Evolutionary conservation across 2,888 invertebrate species (phyloP), one percentile per base, ranked within the genome.

Genomic region (Rhagonycha lutea): DNA sequence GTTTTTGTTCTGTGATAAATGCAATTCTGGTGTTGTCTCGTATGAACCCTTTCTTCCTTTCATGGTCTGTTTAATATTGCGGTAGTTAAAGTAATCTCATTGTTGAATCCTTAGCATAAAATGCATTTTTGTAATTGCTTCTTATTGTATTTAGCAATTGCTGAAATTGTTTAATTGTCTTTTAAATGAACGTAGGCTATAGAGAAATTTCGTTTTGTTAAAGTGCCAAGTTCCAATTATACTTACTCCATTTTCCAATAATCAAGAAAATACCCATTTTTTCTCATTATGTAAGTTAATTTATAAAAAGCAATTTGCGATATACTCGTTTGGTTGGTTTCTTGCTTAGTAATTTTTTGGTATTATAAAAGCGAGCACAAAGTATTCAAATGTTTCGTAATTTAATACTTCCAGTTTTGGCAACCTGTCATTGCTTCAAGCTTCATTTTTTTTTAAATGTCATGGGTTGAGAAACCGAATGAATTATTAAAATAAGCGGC

Each of bases 391-490:
- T 60, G n/a, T 69, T 69, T 60, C 47, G 18, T 72, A 74, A 73
- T 73, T 62, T 69, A 47, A 65, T 70, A 69, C 60, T 32, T 60
- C 70, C 74, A 65, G 69, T 74, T 74, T 69, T 63, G 69, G 74
- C 32, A 68, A 73, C 62, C 63, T 70, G 74, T 70, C 69, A 65
- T 62, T 32, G 74, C 69, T 32, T 23, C 26, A 28, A 61, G 73
- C 73, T 32, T 62, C 47, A 47, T 69, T 69, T 47, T 69, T 69
- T 47, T 29, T 68, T 63, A 73, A 69, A 73, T 72, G 67, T 61
- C 73, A 70, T 24, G 74, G 65, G 69, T 74, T 74, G 69, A 74
- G 74, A 74, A 74, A 74, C 69, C 29, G 61, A 47, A 70, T 63
- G 63, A 65, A 74, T 70, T 18, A 74, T 60, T 70, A 65, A 67